Percentiles rank a stretch among this genome's conserved stretches.
Evolutionary conservation across 2,797 vertebrate species (phyloP).

Genomic region (Propithecus perrieri): DNA sequence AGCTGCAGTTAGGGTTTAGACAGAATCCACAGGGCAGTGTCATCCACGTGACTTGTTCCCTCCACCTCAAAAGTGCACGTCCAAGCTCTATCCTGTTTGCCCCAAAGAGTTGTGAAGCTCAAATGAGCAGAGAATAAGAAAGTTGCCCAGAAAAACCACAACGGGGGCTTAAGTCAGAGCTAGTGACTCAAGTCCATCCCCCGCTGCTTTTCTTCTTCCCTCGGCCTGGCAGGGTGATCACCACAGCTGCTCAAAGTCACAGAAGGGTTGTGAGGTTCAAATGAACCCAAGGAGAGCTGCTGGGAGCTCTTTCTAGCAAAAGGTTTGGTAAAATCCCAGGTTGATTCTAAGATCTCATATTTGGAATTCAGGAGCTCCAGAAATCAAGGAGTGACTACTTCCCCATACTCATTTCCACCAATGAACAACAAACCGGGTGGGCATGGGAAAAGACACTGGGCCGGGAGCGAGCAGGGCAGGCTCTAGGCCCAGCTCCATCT

Average conservation of each 20-base stretch:
- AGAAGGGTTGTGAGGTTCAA: background rate
- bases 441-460: background rate
- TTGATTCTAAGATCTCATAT: background rate
- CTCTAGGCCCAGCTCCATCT: background rate
- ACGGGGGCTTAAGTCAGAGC: rapidly evolving
- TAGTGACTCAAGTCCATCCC: too few relatives aligned
- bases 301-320: background rate
- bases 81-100: background rate
- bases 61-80: background rate
- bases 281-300: background rate
- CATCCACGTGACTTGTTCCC: background rate
- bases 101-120: rapidly evolving
- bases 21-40: rapidly evolving
- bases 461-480: background rate
- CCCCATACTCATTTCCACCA: background rate
- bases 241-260: background rate
- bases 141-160: background rate
- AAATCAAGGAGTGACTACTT: background rate
- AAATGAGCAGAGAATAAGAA: background rate
- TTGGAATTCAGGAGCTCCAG: background rate
- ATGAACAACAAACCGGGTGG: background rate
- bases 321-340: background rate
- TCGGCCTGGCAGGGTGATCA: background rate
- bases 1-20: too few relatives aligned
- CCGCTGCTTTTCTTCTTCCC: background rate